Percentiles rank a stretch among this genome's conserved stretches.
These are phyloP conservation scores for Chauna torquata DNA, from an alignment of 2,113 vertebrate genomes.

Conservation along the genomic window DNA sequence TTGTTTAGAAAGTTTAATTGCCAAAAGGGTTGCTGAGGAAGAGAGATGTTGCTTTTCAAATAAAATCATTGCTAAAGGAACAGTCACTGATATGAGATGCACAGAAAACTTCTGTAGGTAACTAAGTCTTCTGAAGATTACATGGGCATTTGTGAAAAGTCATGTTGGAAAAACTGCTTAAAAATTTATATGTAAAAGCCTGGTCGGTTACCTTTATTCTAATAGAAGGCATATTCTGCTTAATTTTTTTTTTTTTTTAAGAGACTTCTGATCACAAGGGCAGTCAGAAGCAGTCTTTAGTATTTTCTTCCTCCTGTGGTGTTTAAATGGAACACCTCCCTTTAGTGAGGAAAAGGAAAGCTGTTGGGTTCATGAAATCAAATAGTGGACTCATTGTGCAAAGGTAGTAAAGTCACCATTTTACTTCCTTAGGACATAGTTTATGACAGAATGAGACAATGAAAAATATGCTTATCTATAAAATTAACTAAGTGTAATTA, in stretches of 20 bases:
- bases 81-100: background rate
- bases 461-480: background rate
- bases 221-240: background rate
- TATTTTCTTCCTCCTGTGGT: background rate
- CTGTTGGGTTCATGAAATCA: background rate
- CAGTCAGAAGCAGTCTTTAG: background rate
- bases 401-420: background rate
- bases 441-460: background rate
- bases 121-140: background rate
- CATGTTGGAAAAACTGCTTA: background rate
- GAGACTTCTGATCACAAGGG: background rate
- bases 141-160: background rate
- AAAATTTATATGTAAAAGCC: background rate
- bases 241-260: too few species aligned
- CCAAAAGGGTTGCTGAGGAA: background rate
- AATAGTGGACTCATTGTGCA: background rate
- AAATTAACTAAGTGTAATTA: conserved; percentile 41
- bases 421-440: background rate
- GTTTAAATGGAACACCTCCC: background rate
- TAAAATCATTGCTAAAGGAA: background rate
- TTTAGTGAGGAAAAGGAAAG: background rate
- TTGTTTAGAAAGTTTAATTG: background rate
- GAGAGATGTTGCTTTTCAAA: background rate
- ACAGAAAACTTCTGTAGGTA: background rate
- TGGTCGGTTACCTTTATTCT: background rate